phyloP scores from a whole-genome alignment of 2,797 vertebrate species.

The Nyctibius grandis region DNA sequence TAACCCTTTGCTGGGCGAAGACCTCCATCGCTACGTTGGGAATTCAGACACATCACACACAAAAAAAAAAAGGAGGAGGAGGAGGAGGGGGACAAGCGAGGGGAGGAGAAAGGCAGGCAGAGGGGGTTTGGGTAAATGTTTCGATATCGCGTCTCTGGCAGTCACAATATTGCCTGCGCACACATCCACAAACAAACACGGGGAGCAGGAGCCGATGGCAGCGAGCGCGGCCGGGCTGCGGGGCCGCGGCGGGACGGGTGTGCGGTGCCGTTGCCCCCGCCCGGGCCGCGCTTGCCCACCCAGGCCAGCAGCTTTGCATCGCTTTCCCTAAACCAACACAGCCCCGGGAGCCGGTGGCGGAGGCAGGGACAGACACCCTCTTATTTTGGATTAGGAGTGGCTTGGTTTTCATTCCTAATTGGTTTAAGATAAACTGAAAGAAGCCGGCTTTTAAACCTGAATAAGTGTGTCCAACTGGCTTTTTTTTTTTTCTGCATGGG shows the following conservation, averaged over 20 bases:
- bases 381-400: not conserved
- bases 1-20: constrained; percentile 52
- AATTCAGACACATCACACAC: not conserved
- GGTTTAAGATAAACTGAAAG: not conserved
- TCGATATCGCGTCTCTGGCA: not conserved
- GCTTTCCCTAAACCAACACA: not conserved
- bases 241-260: not conserved
- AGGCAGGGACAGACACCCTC: not conserved
- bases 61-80: not conserved
- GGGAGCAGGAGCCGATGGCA: not conserved
- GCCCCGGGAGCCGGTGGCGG: fast-evolving
- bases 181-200: not conserved
- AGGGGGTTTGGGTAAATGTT: constrained; percentile 21
- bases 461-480: not conserved
- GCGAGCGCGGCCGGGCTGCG: not conserved
- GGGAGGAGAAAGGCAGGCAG: constrained; percentile 6
- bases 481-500: not conserved
- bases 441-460: not conserved
- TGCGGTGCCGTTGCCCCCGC: fast-evolving
- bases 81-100: not conserved
- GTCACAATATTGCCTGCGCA: not conserved
- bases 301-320: fast-evolving
- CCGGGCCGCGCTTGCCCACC: not conserved
- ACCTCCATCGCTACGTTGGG: not conserved
- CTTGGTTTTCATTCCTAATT: not conserved